phyloP scores from a whole-genome alignment of 2,888 invertebrate species.

The Meteorus colon region DNA sequence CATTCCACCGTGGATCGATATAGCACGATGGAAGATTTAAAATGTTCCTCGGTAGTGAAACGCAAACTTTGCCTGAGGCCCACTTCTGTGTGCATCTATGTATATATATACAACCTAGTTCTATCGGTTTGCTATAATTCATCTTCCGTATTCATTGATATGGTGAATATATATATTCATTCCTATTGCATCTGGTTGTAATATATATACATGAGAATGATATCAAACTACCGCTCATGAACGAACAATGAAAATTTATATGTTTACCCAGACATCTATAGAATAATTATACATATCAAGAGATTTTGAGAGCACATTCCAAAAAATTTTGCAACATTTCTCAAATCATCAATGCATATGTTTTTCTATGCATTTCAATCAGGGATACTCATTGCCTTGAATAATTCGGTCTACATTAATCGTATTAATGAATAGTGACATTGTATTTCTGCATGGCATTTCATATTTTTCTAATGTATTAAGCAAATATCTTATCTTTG shows the following conservation, averaged over 20 bases:
- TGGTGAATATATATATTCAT: constrained; percentile 24
- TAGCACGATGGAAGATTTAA: constrained; percentile 49
- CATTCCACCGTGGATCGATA: constrained; percentile 42
- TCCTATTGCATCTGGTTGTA: too few species aligned
- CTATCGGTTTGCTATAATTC: constrained; percentile 52
- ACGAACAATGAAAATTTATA: constrained; percentile 33
- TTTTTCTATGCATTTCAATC: too few species aligned
- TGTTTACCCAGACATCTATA: not conserved
- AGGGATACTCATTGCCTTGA: too few species aligned
- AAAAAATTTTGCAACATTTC: too few species aligned
- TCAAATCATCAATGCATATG: too few species aligned
- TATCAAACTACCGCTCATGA: not conserved
- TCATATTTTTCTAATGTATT: too few species aligned
- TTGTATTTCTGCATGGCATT: too few species aligned
- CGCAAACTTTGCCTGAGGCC: constrained; percentile 41
- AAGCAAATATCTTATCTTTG: too few species aligned
- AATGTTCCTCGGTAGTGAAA: constrained; percentile 43
- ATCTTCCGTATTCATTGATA: constrained; percentile 55
- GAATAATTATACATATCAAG: too few species aligned
- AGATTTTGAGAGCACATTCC: too few species aligned
- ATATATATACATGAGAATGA: constrained; percentile 17
- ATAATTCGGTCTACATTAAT: too few species aligned
- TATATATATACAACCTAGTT: constrained; percentile 12
- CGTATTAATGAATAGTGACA: too few species aligned
- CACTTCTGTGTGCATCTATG: not conserved